Conservation (phyloP, 2,113 vertebrate genomes). For the Ginglymostoma cirratum region DNA sequence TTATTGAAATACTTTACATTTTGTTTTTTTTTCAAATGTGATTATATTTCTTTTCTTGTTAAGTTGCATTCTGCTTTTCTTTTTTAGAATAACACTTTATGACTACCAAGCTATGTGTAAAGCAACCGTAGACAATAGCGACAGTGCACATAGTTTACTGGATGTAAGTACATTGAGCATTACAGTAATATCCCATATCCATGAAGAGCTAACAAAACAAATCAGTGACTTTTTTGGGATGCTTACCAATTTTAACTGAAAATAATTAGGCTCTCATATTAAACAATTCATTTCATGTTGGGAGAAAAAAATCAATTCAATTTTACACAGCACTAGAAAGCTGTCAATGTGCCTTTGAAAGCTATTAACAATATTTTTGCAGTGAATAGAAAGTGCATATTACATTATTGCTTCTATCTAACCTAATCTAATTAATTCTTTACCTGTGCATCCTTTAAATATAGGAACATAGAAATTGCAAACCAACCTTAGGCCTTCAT, state of each 20-base stretch:
- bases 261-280: not conserved
- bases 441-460: not conserved
- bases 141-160: conserved; percentile 74
- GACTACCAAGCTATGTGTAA: conserved; percentile 95
- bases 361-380: not conserved
- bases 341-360: not conserved
- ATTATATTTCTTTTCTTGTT: conserved; percentile 38
- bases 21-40: not conserved
- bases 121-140: conserved; percentile 85
- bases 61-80: conserved; percentile 50
- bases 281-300: not conserved
- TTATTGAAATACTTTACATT: conserved; percentile 6
- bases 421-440: not conserved
- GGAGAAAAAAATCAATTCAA: not conserved
- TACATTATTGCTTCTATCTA: not conserved
- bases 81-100: conserved; percentile 82
- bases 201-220: conserved; percentile 37
- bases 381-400: not conserved
- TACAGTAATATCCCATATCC: conserved; percentile 42
- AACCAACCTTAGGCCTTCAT: not conserved
- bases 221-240: conserved; percentile 38
- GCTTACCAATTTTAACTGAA: conserved; percentile 12
- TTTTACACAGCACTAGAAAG: not conserved
- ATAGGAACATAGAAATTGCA: not conserved
- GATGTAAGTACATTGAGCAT: conserved; percentile 72